Percentiles rank a stretch among this genome's conserved stretches.
Conservation (phyloP, 2,113 vertebrate genomes). For the Nannobrachium achirus region DNA sequence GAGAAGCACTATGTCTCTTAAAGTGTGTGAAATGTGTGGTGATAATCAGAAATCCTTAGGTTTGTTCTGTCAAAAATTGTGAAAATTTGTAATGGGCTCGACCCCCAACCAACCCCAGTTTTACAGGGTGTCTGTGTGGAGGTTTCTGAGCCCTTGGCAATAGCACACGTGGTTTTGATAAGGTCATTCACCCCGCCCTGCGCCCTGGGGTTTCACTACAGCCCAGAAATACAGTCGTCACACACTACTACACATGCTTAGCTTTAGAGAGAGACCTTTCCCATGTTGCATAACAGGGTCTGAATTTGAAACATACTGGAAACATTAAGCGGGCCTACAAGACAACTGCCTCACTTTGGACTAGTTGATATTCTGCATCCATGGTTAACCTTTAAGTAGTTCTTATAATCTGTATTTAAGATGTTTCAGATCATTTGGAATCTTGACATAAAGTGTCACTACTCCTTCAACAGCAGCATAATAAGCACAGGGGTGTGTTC, state of each 20-base stretch:
- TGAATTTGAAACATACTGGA: not conserved
- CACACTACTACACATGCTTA: not conserved
- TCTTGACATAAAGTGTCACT: not conserved
- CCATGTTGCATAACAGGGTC: slow-evolving; percentile 3
- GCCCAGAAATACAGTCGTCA: not conserved
- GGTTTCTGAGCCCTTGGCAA: slow-evolving; percentile 1
- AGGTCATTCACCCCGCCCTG: slow-evolving; percentile 8
- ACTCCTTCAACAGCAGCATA: not conserved
- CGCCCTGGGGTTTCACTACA: not conserved
- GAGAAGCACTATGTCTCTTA: not conserved
- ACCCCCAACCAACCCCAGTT: not conserved
- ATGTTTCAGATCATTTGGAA: no score
- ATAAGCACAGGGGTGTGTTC: not conserved
- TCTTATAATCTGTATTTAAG: not conserved
- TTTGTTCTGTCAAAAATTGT: not conserved
- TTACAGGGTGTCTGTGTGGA: not conserved
- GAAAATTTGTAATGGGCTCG: not conserved
- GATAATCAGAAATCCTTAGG: not conserved
- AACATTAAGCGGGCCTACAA: not conserved
- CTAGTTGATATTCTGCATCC: not conserved
- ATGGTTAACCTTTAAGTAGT: not conserved
- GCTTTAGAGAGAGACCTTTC: not conserved
- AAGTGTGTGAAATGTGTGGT: not conserved
- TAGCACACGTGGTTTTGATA: slow-evolving; percentile 9
- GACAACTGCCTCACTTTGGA: not conserved